Base-by-base conservation (phyloP, 2,113 vertebrate genomes). In the Hemichromis elongatus region DNA sequence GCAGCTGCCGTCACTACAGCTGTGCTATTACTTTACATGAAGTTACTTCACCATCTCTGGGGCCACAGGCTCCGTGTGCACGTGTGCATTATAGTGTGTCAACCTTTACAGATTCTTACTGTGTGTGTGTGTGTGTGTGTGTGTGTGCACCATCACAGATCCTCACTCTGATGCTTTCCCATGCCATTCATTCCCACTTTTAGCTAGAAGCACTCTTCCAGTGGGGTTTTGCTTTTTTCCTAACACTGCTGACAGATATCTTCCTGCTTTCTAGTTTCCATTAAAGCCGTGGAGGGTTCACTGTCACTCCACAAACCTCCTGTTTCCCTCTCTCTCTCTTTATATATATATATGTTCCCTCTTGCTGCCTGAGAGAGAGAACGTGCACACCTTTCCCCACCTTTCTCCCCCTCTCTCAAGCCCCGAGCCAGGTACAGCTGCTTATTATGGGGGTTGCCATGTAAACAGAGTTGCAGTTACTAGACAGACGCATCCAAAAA, bases 1-100 rank as follows among this genome's bases (percentile, higher is more conserved):
- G 82, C 93, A 95, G 93, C 93, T 95, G 94, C 92, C 90, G 83
- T 90, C 86, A 59, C 87, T 91, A 84, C 92, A 93, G 93, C 93
- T 93, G 90, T 92, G 89, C 87, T 82, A 91, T 35, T 77, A 87
- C 89, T 91, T 86, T 77, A 83, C 82, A 77, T 53, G n/a, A 78
- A 90, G 84, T 84, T 75, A 52, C 78, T 82, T 80, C 79, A 6
- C 84, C 84, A 77, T 88, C 80, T 75, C 9, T 80, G 84, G 75
- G 89, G 90, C 90, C 85, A 14, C 26, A 6, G 21, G 56, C 12
- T 82, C 77, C 6, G 2, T 42, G 30, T 77, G 52, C 30, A 26
- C 45, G 26, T 88, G 63, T 13, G 35, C 18, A 21, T 28, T 45
- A 79, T 84, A 53, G 7, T 86, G 47, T 78, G 26, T 75, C 59